phyloP scores from a whole-genome alignment of 2,888 invertebrate genomes.

The Metallyticus violacea region DNA sequence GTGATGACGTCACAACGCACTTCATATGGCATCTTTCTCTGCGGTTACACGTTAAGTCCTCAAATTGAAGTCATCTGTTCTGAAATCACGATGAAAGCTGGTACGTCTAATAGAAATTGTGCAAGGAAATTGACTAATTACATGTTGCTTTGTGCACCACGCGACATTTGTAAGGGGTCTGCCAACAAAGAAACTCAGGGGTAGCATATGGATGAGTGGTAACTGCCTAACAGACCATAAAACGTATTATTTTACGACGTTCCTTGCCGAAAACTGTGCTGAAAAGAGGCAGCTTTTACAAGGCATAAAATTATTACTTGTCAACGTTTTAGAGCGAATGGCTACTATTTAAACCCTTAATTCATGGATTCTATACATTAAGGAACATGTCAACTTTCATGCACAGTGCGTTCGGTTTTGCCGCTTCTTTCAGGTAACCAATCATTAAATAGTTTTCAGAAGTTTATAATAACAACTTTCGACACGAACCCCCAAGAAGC shows the following conservation, averaged over 20 bases:
- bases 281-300: too few relatives aligned
- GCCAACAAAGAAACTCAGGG: not conserved
- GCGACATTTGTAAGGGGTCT: not conserved
- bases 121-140: not conserved
- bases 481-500: too few relatives aligned
- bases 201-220: not conserved
- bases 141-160: not conserved
- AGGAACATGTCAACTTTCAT: too few relatives aligned
- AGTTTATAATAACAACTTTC: too few relatives aligned
- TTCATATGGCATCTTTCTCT: too few relatives aligned
- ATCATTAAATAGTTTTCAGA: too few relatives aligned
- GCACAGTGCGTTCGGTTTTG: too few relatives aligned
- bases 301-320: not conserved
- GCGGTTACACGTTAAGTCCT: too few relatives aligned
- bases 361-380: not conserved
- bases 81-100: not conserved
- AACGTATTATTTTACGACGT: not conserved
- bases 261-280: not conserved
- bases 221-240: not conserved
- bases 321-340: not conserved
- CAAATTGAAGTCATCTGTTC: too few relatives aligned
- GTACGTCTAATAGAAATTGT: too few relatives aligned
- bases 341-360: not conserved
- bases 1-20: too few relatives aligned
- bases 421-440: too few relatives aligned